Evolutionary conservation across 2,113 vertebrate species (phyloP).

Genomic region (Actenoides hombroni): DNA sequence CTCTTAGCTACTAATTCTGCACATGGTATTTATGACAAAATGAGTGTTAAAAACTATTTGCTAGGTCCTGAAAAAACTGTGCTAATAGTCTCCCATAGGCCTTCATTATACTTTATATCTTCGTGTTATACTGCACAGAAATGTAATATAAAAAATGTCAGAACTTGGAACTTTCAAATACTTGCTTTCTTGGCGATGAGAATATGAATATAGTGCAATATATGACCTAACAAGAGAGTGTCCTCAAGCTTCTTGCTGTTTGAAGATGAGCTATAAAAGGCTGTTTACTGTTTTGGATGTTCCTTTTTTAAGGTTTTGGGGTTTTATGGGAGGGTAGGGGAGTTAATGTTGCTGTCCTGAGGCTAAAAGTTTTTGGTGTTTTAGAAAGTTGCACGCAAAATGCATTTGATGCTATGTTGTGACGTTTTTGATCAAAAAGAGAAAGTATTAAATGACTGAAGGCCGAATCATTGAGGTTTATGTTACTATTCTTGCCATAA

Average conservation of each 20-base stretch:
- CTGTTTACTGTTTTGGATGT: not conserved
- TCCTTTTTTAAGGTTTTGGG: not conserved
- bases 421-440: not conserved
- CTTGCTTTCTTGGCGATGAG: not conserved
- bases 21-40: conserved; percentile 14
- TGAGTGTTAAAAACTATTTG: conserved; percentile 18
- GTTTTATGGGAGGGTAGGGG: too few relatives aligned
- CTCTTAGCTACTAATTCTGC: conserved; percentile 1
- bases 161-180: not conserved
- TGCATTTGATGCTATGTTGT: not conserved
- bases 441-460: not conserved
- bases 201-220: not conserved
- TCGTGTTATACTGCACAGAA: not conserved
- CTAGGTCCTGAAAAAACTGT: not conserved
- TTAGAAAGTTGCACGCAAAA: not conserved
- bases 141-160: conserved; percentile 29
- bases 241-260: not conserved
- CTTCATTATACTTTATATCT: conserved; percentile 43
- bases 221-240: not conserved
- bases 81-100: conserved; percentile 50
- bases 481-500: not conserved
- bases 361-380: not conserved
- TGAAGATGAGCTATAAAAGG: not conserved
- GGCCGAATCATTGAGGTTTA: not conserved
- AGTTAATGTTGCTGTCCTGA: not conserved